phyloP scores from a whole-genome alignment of 2,888 invertebrate species.

The Ectemnius lituratus region DNA sequence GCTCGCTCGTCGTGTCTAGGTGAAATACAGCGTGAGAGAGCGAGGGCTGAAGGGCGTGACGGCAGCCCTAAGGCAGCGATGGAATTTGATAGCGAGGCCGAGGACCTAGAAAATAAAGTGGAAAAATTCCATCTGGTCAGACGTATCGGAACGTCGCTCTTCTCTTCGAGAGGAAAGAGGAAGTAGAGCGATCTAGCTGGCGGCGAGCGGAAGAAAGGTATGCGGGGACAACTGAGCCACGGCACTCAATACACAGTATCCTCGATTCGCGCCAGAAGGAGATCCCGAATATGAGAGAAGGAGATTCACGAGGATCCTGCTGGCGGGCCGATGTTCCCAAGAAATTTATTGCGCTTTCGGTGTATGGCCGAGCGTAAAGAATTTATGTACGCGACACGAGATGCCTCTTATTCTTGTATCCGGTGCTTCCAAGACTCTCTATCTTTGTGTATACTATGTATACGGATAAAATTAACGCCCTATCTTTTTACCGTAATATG shows the following conservation, averaged over 20 bases:
- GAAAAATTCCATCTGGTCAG: conserved; percentile 69
- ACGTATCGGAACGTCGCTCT: conserved; percentile 46
- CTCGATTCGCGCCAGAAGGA: neutral
- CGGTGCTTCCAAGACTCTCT: too few relatives aligned
- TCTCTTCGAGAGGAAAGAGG: conserved; percentile 40
- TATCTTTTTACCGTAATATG: too few relatives aligned
- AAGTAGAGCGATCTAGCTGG: conserved; percentile 14
- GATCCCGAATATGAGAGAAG: conserved; percentile 11
- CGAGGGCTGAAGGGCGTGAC: conserved; percentile 1
- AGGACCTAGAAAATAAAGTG: conserved; percentile 67
- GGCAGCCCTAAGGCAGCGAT: conserved; percentile 37
- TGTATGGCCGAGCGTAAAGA: conserved; percentile 27
- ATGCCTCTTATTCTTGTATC: neutral
- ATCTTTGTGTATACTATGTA: too few relatives aligned
- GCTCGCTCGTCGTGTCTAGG: conserved; percentile 22
- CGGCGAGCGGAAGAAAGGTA: conserved; percentile 11
- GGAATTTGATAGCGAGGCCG: conserved; percentile 69
- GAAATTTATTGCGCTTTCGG: conserved; percentile 38
- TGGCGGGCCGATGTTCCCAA: conserved; percentile 5
- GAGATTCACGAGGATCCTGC: conserved; percentile 26
- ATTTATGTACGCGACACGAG: conserved; percentile 9
- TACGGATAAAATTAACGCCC: too few relatives aligned
- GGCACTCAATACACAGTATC: neutral
- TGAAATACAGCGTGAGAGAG: conserved; percentile 48
- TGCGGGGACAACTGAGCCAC: conserved; percentile 8